Percentiles rank a stretch among this genome's conserved stretches.
Evolutionary conservation across 2,888 invertebrate genomes (phyloP).

Genomic region (Drosophila paramelanica): DNA sequence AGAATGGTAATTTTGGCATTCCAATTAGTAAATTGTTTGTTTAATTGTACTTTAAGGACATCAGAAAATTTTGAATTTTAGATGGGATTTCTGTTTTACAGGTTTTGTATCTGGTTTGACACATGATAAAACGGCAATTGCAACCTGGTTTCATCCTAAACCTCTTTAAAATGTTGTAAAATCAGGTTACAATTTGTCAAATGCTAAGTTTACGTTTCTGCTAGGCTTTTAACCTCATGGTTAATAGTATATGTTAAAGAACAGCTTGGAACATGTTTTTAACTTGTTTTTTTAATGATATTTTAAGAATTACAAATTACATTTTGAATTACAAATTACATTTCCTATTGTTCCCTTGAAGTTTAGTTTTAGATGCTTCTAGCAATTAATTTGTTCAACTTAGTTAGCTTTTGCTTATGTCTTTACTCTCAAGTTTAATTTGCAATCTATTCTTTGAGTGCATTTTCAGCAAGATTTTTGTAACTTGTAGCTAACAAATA

Average conservation of each 20-base stretch:
- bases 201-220: too few relatives aligned
- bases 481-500: conserved; percentile 15
- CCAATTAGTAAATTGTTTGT: neutral
- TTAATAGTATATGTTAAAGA: too few relatives aligned
- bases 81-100: neutral
- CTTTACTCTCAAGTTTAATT: conserved; percentile 1
- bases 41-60: neutral
- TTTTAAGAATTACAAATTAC: too few relatives aligned
- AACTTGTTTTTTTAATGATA: too few relatives aligned
- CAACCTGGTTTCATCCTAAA: neutral
- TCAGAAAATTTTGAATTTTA: neutral
- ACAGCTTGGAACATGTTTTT: too few relatives aligned
- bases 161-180: neutral
- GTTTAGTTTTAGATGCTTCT: too few relatives aligned
- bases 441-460: conserved; percentile 1
- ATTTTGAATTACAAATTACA: too few relatives aligned
- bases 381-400: too few relatives aligned
- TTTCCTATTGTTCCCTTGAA: too few relatives aligned
- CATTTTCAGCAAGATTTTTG: neutral
- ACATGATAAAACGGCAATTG: neutral
- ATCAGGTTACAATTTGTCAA: too few relatives aligned
- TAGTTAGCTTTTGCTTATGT: neutral
- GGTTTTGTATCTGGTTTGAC: neutral
- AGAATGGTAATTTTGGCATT: too few relatives aligned
- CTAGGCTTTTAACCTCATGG: too few relatives aligned